Evolutionary conservation across 2,113 vertebrate species (phyloP), one percentile per base, ranked within the genome.

Genomic region (Muscicapa adusta): DNA sequence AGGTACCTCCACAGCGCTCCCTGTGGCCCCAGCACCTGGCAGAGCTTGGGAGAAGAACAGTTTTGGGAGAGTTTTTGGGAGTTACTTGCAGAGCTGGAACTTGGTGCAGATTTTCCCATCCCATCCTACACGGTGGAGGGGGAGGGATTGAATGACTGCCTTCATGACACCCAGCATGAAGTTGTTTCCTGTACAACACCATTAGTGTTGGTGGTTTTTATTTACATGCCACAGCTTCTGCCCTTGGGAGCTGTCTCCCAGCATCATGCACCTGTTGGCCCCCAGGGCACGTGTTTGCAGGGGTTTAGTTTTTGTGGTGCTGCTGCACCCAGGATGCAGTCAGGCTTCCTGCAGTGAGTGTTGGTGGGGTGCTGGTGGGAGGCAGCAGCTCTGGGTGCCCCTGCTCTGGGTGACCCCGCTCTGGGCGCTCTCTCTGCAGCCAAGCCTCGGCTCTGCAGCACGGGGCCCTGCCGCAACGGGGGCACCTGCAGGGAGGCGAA

Each of bases 401-500:
- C 38, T 45, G 38, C 78, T 68, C 31, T 8, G 3, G 16, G 36
- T 93, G 68, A 93, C 47, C 43, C 38, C 18, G 3, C 51, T 86
- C 61, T 85, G 1, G 88, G 73, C 16, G 9, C 71, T 94, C 93
- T 96, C 97, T 92, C 88, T 45, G 93, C 98, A 99, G 99, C 98
- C 94, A 98, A 98, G 97, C 98, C 98, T 17, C 99, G 98, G 95
- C 98, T 98, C 57, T 99, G 99, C 97, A 99, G 98, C 85, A 96
- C 98, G 0, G 98, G 97, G 50, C 99, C 98, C 73, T 99, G 99
- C 77, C 98, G 99, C 92, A 99, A 99, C 0, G 99, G 99, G 74
- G 99, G 99, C 82, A 99, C 99, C 8, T 99, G 99, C 95, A 98
- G 98, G 91, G 99, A 99, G 94, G 97, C 97, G 1, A 98, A 96